Evolutionary conservation across 64 coral and sea anemone genomes (phyloP), one percentile per base, ranked within the genome.

Genomic region (Porites lutea): DNA sequence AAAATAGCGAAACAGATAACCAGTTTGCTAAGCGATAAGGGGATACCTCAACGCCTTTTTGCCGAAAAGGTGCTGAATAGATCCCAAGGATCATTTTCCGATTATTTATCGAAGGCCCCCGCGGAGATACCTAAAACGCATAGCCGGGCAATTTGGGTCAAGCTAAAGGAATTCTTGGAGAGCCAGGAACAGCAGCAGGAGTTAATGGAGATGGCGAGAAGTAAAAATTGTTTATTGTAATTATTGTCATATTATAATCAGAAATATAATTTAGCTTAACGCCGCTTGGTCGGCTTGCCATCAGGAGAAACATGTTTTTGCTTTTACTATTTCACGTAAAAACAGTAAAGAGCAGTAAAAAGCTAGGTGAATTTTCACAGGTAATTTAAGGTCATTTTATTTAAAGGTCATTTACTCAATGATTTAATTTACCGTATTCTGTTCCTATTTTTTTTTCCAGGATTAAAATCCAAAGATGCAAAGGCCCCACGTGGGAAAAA

Each of bases 81-180:
- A 60, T 60, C 77, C 53, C 54, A 79, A 79, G 77, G 77, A 57
- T 59, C 77, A 21, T 79, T 79, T 12, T 79, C 77, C 12, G 77
- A 79, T 79, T 79, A 79, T 79, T 79, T 79, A 53, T 79, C 77
- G 37, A 79, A 79, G 54, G 77, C 77, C 77, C 77, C 77, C 10
- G 43, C 19, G 4, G 54, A 79, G 54, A 79, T 58, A 54, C 77
- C 77, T 37, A 37, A 79, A 60, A 79, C 53, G 72, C 46, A 75
- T 75, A 75, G 72, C 72, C 72, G 14, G 45, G 10, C 46, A 75
- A 75, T 75, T 51, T 75, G 72, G 72, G 14, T 16, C 47, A 75
- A 75, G 72, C 18, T 75, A 18, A 75, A 75, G 19, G 72, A 75
- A 51, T 75, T 75, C 72, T 60, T 79, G 13, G 77, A 57, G 20